A percentile compares a stretch with the other conserved stretches of the same genome.
Conservation (phyloP, 2,888 invertebrate genomes). For the Agrochola circellaris region DNA sequence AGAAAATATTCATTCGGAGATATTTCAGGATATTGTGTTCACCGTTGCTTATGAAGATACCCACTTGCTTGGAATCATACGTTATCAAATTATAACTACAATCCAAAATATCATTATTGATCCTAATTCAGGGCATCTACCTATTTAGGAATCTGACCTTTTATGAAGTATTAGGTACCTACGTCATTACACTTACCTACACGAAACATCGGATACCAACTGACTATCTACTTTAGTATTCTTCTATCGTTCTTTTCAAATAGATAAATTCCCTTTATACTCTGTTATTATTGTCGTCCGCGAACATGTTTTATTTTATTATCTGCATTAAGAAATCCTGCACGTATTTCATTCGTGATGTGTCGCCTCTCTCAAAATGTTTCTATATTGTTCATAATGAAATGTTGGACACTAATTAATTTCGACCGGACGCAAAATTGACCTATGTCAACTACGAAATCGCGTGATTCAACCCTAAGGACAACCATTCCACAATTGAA, state of each 20-base stretch:
- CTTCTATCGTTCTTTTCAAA: constrained; percentile 35
- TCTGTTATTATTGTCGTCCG: constrained; percentile 42
- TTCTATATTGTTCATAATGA: constrained; percentile 73
- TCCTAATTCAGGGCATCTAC: neutral
- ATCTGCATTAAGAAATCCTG: constrained; percentile 49
- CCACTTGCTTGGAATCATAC: neutral
- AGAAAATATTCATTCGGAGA: neutral
- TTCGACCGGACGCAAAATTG: constrained; percentile 80
- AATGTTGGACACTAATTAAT: constrained; percentile 84
- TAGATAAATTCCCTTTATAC: constrained; percentile 52
- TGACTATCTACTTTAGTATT: constrained; percentile 39
- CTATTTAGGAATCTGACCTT: constrained; percentile 24
- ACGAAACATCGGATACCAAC: neutral
- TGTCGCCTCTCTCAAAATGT: constrained; percentile 41
- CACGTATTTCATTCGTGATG: constrained; percentile 57
- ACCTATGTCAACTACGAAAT: constrained; percentile 73
- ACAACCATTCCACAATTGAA: constrained; percentile 15
- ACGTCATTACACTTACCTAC: constrained; percentile 2
- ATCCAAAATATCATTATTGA: constrained; percentile 26
- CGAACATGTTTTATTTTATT: constrained; percentile 55
- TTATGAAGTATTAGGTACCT: constrained; percentile 8
- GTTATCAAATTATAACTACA: constrained; percentile 16
- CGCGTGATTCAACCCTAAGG: constrained; percentile 48
- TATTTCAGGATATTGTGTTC: neutral
- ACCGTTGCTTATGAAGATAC: neutral